Evolutionary conservation across 1,140 invertebrate genomes (phyloP).

Genomic region (Trichonephila clavata): DNA sequence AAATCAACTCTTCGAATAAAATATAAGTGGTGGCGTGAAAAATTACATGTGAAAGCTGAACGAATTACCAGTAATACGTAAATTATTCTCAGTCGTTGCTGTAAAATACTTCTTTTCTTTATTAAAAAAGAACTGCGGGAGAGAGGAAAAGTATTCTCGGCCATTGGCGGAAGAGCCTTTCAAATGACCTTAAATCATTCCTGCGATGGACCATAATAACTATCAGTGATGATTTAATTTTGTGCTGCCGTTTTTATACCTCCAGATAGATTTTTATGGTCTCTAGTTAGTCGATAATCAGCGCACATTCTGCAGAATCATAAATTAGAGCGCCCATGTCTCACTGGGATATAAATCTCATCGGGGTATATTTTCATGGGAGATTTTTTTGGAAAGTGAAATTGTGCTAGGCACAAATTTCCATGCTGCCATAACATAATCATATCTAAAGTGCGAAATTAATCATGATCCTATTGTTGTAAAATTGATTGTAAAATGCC

Average conservation of each 20-base stretch:
- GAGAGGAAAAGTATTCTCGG: background rate
- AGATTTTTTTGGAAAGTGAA: background rate
- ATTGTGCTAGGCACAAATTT: background rate
- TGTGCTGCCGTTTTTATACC: constrained; percentile 18
- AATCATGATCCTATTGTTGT: too few species aligned
- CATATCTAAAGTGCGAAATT: background rate
- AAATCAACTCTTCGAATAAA: too few species aligned
- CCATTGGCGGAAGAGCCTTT: background rate
- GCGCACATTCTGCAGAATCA: background rate
- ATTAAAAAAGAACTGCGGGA: background rate
- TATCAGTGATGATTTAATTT: constrained; percentile 39
- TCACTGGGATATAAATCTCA: background rate
- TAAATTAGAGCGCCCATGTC: constrained; percentile 19
- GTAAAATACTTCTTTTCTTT: background rate
- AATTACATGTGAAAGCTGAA: background rate
- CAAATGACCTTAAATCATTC: constrained; percentile 22
- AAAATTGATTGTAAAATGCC: too few species aligned
- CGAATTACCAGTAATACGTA: background rate
- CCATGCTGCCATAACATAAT: background rate
- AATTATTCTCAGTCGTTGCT: background rate
- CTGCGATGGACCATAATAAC: background rate
- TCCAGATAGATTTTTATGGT: background rate
- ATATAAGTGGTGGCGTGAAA: too few species aligned
- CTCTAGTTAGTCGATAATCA: background rate
- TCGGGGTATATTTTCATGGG: background rate